Percentiles rank a stretch among this genome's conserved stretches.
phyloP scores from a whole-genome alignment of 2,113 vertebrate species.

The Aldabrachelys gigantea region DNA sequence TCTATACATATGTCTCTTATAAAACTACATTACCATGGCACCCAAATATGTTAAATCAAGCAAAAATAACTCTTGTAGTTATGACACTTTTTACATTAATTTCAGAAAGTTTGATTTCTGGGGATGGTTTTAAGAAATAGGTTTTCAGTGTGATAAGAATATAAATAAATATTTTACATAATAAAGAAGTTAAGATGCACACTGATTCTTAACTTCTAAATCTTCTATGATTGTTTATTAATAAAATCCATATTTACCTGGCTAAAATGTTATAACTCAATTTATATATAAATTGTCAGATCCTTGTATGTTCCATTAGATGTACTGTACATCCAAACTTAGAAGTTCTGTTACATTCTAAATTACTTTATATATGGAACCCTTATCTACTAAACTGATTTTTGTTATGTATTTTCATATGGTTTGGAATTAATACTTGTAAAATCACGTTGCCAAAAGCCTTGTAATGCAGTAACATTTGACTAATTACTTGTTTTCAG shows the following conservation, averaged over 20 bases:
- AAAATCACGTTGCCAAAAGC: neutral
- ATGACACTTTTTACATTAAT: neutral
- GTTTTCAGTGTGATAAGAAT: neutral
- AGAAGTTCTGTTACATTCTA: neutral
- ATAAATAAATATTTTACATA: neutral
- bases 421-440: neutral
- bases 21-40: neutral
- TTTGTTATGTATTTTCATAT: neutral
- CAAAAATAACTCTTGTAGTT: neutral
- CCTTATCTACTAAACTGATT: neutral
- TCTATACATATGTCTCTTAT: neutral
- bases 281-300: neutral
- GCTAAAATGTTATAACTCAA: neutral
- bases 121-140: neutral
- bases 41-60: neutral
- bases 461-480: neutral
- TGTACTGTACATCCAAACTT: neutral
- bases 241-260: neutral
- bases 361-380: fast-evolving
- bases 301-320: neutral
- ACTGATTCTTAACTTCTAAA: neutral
- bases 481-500: fast-evolving
- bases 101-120: neutral
- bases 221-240: neutral
- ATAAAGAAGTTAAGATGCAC: neutral